Base-by-base conservation (phyloP, 2,888 invertebrate genomes). In the Eledone cirrhosa region DNA sequence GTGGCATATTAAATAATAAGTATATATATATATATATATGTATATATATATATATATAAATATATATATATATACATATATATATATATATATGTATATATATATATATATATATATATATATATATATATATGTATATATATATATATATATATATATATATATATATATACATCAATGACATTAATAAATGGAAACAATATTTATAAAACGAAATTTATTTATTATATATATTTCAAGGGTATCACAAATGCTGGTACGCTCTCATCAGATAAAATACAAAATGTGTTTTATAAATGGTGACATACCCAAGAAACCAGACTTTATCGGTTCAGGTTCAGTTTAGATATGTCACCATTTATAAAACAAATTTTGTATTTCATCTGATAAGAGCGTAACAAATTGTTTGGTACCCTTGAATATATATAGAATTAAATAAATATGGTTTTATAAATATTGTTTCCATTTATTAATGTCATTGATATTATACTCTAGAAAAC, bases 101-200 rank as follows among this genome's bases (percentile, higher is more conserved):
- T 53, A 53, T 19, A 53, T 53, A 53, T 53, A 53, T 53, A 53
- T 53, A 53, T 53, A 53, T 53, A 53, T 19, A 53, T 53, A 53
- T 53, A 53, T 53, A 53, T 53, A 53, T 19, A 53, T 19, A 53
- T 53, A 53, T 53, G 19, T 53, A 53, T 53, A 53, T 19, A 53
- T 53, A 53, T 53, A 53, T 53, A 53, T 53, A 53, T 53, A 53
- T 19, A 53, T 53, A 53, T 53, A 53, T 53, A 53, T 53, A 53
- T 53, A 53, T 19, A 53, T 53, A 53, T 53, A 53, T 53, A 53
- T 53, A 53, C 53, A 53, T n/a, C n/a, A n/a, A n/a, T n/a, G n/a
- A n/a, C n/a, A n/a, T n/a, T n/a, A n/a, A n/a, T n/a, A n/a, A n/a
- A 16, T 16, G 13, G 19, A 16, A 53, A 16, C 13, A 16, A 53